A percentile compares a stretch with the other conserved stretches of the same genome.
These are phyloP conservation scores for Aplysia californica DNA, from an alignment of 1,140 invertebrate species.

Conservation along the genomic window DNA sequence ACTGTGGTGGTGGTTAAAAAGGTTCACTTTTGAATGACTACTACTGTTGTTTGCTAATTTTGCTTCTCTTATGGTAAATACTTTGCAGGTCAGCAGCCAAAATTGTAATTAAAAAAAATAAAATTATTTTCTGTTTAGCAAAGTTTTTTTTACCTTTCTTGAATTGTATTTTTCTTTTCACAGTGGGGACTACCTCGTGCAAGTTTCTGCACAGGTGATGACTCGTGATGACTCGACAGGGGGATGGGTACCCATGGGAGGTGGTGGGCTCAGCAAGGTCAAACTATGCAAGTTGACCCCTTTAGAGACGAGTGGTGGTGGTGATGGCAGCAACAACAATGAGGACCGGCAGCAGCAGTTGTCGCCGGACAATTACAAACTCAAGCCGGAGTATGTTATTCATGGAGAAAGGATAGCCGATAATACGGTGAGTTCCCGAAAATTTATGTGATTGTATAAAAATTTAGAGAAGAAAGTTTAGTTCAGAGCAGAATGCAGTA, in stretches of 20 bases:
- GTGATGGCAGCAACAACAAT: neutral
- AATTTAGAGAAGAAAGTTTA: too few relatives aligned
- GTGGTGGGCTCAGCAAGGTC: conserved; percentile 88
- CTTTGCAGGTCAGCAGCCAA: too few relatives aligned
- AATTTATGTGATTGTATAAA: too few relatives aligned
- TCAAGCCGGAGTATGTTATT: conserved; percentile 22
- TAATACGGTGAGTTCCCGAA: conserved; percentile 19
- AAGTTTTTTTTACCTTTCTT: neutral
- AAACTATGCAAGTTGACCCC: conserved; percentile 56
- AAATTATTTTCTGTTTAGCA: too few relatives aligned
- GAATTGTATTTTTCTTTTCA: conserved; percentile 36
- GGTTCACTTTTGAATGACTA: too few relatives aligned
- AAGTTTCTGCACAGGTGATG: conserved; percentile 98
- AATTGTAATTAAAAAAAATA: too few relatives aligned
- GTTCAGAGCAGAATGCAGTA: too few relatives aligned
- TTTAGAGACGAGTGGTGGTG: conserved; percentile 8
- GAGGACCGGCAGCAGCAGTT: neutral
- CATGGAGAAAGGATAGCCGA: conserved; percentile 24
- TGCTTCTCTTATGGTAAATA: too few relatives aligned
- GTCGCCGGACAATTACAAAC: neutral
- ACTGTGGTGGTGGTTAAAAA: too few relatives aligned
- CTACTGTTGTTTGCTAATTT: too few relatives aligned
- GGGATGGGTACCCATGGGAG: conserved; percentile 93
- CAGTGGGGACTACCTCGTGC: conserved; percentile 88
- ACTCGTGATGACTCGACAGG: conserved; percentile 95